Conservation (phyloP, 2,797 vertebrate genomes). For the Huso huso region DNA sequence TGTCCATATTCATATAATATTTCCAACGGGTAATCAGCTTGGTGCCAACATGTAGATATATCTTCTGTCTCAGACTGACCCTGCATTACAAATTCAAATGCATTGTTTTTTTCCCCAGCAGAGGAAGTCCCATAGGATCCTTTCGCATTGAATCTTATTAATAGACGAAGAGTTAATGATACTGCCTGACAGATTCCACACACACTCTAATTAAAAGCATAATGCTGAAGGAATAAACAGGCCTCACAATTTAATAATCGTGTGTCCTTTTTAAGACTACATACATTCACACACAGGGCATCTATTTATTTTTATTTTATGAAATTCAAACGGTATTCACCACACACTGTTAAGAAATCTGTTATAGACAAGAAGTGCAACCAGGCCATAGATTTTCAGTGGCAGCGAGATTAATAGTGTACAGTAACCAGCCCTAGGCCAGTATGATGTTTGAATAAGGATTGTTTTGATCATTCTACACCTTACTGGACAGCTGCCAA, state of each 20-base stretch:
- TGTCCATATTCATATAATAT: constrained; percentile 38
- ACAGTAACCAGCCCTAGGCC: no score
- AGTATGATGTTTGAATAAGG: no score
- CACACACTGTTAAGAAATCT: no score
- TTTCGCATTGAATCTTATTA: constrained; percentile 11
- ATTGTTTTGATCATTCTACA: no score
- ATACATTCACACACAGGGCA: no score
- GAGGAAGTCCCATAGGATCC: constrained; percentile 1
- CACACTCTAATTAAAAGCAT: constrained; percentile 13
- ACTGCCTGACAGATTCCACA: constrained; percentile 12
- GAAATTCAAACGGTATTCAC: no score
- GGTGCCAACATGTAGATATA: neutral
- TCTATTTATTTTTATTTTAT: no score
- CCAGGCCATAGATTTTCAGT: no score
- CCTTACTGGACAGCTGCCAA: no score
- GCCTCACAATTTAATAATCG: neutral
- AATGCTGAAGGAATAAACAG: neutral
- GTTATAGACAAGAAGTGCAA: no score
- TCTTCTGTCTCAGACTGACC: constrained; percentile 2
- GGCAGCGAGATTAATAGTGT: no score
- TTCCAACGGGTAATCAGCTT: constrained; percentile 6
- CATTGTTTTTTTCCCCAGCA: constrained; percentile 8
- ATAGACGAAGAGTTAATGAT: constrained; percentile 8
- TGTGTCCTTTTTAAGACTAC: neutral
- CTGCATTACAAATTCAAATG: constrained; percentile 10